These are phyloP conservation scores for Meloe dianella DNA, from an alignment of 2,888 invertebrate species.

Conservation along the genomic window DNA sequence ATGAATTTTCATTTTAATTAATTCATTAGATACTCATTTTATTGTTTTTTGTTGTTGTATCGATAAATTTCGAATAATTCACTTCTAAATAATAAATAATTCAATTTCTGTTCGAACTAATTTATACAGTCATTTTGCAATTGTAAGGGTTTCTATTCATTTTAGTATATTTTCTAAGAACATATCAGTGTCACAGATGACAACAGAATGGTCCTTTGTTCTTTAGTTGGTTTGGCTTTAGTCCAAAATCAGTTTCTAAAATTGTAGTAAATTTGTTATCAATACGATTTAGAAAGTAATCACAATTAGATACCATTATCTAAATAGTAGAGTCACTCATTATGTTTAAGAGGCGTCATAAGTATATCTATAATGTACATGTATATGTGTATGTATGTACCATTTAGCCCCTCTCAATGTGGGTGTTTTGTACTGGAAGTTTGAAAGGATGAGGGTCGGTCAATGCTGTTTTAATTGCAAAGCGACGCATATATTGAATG, in stretches of 20 bases:
- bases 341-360: slow-evolving; percentile 14
- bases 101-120: neutral
- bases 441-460: slow-evolving; percentile 40
- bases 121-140: neutral
- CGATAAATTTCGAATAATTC: neutral
- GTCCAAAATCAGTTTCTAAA: slow-evolving; percentile 11
- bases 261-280: neutral
- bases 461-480: slow-evolving; percentile 48
- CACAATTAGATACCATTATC: slow-evolving; percentile 31
- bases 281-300: slow-evolving; percentile 17
- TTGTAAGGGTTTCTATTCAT: neutral
- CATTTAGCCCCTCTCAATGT: slow-evolving; percentile 30
- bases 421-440: slow-evolving; percentile 29
- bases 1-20: too few species aligned
- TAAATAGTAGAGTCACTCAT: slow-evolving; percentile 45
- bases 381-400: slow-evolving; percentile 22
- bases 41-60: too few species aligned
- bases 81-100: slow-evolving; percentile 10
- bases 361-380: slow-evolving; percentile 30
- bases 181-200: slow-evolving; percentile 3
- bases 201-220: neutral
- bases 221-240: slow-evolving; percentile 1
- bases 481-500: slow-evolving; percentile 43
- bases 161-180: neutral
- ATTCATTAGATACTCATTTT: too few species aligned